phyloP scores from a whole-genome alignment of 2,113 vertebrate genomes.

The Hemiprocne comata region DNA sequence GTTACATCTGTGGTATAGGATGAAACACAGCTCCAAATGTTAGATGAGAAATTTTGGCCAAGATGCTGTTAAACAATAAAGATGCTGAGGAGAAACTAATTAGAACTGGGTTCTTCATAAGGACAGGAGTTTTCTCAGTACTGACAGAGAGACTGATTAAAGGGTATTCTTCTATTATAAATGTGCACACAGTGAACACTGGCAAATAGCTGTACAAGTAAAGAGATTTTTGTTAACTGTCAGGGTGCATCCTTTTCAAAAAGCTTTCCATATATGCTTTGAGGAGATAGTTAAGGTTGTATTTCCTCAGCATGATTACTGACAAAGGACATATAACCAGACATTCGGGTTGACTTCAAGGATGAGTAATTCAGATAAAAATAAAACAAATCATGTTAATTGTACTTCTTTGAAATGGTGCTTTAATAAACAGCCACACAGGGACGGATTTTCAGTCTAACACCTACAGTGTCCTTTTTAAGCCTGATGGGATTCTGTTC shows the following conservation, averaged over 20 bases:
- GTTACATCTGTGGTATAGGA: conserved; percentile 6
- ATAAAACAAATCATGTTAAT: conserved; percentile 25
- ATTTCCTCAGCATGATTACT: conserved; percentile 20
- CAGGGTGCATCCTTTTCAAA: neutral
- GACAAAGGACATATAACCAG: neutral
- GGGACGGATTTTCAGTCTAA: neutral
- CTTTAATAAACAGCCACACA: neutral
- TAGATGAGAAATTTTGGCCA: neutral
- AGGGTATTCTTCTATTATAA: neutral
- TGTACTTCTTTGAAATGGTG: neutral
- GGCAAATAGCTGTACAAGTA: neutral
- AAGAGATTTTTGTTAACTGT: neutral
- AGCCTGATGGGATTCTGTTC: neutral
- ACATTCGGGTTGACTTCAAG: neutral
- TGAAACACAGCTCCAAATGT: neutral
- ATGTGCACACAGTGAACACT: neutral
- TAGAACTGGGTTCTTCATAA: neutral
- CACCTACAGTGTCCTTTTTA: neutral
- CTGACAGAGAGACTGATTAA: neutral
- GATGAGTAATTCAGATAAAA: neutral
- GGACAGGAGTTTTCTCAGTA: neutral
- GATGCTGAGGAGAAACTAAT: neutral
- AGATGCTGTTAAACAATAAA: neutral
- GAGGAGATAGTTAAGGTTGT: conserved; percentile 11
- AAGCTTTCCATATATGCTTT: neutral